Evolutionary conservation across 2,797 vertebrate genomes (phyloP).

Genomic region (Trichosurus vulpecula): DNA sequence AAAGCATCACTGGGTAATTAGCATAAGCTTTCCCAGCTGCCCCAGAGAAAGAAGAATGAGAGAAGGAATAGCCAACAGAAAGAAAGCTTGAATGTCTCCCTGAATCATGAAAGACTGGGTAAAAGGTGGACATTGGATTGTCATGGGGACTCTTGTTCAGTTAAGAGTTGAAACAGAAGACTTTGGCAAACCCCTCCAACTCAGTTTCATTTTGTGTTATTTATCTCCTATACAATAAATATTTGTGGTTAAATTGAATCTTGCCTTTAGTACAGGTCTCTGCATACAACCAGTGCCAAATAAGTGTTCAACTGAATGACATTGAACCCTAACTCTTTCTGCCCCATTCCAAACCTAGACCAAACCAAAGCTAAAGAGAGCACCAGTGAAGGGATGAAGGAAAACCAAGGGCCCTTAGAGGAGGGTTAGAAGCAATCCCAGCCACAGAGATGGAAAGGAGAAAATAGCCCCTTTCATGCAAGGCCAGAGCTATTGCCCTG

Average conservation of each 20-base stretch:
- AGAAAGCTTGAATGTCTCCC: neutral
- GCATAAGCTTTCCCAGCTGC: neutral
- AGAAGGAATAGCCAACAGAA: neutral
- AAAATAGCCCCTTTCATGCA: neutral
- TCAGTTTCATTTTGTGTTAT: neutral
- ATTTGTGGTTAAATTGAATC: neutral
- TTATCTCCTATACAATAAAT: neutral
- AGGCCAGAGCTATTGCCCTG: neutral
- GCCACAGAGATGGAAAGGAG: neutral
- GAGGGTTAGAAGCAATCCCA: neutral
- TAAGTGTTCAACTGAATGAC: neutral
- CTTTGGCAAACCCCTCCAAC: neutral
- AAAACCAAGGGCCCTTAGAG: neutral
- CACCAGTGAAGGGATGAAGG: neutral
- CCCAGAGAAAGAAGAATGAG: neutral
- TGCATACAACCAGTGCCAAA: neutral
- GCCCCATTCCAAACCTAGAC: neutral
- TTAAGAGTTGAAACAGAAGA: neutral
- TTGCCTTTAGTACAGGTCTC: neutral
- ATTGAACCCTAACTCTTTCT: neutral
- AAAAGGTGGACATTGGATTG: neutral
- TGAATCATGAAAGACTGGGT: neutral
- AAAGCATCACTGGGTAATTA: neutral
- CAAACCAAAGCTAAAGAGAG: neutral
- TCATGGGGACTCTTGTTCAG: neutral